Evolutionary conservation across 2,797 vertebrate genomes (phyloP).

Genomic region (Poecilia velifera): DNA sequence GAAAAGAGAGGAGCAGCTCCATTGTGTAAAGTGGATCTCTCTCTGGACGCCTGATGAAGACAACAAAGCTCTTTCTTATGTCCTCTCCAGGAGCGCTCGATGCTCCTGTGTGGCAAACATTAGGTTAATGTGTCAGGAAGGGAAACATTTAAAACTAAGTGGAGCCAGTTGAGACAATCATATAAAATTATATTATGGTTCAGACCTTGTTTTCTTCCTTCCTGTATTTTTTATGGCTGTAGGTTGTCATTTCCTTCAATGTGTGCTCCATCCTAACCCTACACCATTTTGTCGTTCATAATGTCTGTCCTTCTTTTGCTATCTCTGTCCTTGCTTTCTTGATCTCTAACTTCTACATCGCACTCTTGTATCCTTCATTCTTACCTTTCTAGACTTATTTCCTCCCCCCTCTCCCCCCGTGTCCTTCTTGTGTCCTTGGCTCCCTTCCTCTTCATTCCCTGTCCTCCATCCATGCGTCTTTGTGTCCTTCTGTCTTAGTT

Average conservation of each 20-base stretch:
- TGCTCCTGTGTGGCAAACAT: constrained; percentile 52
- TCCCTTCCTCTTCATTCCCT: neutral
- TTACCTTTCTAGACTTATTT: neutral
- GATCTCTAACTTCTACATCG: neutral
- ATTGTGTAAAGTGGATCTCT: constrained; percentile 69
- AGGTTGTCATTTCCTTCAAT: neutral
- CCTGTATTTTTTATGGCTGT: neutral
- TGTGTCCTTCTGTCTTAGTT: neutral
- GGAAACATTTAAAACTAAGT: constrained; percentile 21
- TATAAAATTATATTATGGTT: neutral
- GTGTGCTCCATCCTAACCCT: neutral
- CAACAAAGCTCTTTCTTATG: constrained; percentile 72
- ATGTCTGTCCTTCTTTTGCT: neutral
- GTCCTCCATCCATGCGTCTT: neutral
- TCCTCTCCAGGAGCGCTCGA: constrained; percentile 54
- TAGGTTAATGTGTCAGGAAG: constrained; percentile 55
- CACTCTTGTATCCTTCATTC: neutral
- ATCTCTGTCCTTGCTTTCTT: neutral
- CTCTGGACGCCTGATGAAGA: constrained; percentile 61
- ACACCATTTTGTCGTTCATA: neutral
- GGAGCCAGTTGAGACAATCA: neutral
- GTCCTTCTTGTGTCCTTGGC: neutral
- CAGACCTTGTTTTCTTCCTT: neutral
- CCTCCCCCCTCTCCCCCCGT: neutral
- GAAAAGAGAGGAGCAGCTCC: constrained; percentile 69